Evolutionary conservation across 1,140 invertebrate species (phyloP).

Genomic region (Ips typographus): DNA sequence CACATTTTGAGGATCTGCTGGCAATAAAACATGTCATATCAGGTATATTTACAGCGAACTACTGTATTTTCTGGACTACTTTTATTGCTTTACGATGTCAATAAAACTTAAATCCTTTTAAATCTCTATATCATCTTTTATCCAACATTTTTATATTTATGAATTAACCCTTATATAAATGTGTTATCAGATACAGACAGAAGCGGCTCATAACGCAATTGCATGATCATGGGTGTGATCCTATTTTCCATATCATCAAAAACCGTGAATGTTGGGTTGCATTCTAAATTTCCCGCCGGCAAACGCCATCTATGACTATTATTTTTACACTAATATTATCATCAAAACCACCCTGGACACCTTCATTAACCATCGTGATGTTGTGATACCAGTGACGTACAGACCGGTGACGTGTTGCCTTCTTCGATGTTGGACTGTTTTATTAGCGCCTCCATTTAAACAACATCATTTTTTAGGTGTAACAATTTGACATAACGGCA

Average conservation of each 20-base stretch:
- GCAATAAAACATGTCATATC: conserved; percentile 36
- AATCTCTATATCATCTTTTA: conserved; percentile 22
- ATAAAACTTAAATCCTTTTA: conserved; percentile 34
- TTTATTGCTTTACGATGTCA: conserved; percentile 34
- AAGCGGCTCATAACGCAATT: too few relatives aligned
- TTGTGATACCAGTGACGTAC: conserved; percentile 8
- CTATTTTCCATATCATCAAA: too few relatives aligned
- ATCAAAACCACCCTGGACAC: too few relatives aligned
- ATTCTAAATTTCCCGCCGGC: too few relatives aligned
- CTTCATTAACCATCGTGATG: conserved; percentile 2
- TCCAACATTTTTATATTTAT: conserved; percentile 4
- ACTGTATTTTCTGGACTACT: conserved; percentile 31
- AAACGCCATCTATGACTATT: too few relatives aligned
- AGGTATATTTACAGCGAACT: conserved; percentile 32
- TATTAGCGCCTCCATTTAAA: conserved; percentile 34
- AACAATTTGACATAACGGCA: conserved; percentile 39
- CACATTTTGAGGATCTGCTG: conserved; percentile 19
- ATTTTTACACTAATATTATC: too few relatives aligned
- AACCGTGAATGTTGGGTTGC: too few relatives aligned
- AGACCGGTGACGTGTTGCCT: conserved; percentile 30
- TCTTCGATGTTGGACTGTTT: conserved; percentile 32
- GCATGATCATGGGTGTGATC: too few relatives aligned
- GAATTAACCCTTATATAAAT: conserved; percentile 1
- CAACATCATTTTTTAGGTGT: conserved; percentile 46
- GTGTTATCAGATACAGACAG: neutral